phyloP scores from a whole-genome alignment of 1,140 invertebrate species.

The Pachypeltis micranthus region DNA sequence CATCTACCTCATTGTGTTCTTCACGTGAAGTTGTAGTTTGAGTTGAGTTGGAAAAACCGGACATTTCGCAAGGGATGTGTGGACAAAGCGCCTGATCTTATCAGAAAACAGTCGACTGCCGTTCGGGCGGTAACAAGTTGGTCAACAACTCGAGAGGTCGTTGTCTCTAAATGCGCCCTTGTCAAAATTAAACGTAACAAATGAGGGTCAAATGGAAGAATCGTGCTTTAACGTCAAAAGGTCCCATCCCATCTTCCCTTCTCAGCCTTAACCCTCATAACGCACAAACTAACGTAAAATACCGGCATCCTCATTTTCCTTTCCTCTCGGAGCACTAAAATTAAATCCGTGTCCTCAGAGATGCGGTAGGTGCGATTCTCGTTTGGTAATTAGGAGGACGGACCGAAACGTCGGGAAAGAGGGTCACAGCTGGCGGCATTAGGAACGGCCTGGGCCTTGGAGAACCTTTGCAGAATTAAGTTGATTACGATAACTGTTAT shows the following conservation, averaged over 20 bases:
- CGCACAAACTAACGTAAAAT: background rate
- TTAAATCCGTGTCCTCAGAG: constrained; percentile 10
- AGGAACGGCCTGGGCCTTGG: constrained; percentile 1
- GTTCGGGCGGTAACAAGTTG: background rate
- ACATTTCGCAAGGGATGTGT: too few species aligned
- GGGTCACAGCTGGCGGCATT: constrained; percentile 10
- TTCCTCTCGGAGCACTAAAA: constrained; percentile 7
- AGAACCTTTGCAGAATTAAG: constrained; percentile 13
- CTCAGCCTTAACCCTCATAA: too few species aligned
- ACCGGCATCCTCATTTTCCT: too few species aligned
- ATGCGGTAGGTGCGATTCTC: background rate
- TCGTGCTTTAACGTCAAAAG: constrained; percentile 5
- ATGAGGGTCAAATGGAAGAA: constrained; percentile 14
- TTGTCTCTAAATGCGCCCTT: background rate
- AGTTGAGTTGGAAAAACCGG: too few species aligned
- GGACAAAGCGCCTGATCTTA: too few species aligned
- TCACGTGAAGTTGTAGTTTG: too few species aligned
- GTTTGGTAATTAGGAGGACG: constrained; percentile 15
- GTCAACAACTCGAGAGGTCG: background rate
- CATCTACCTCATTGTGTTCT: too few species aligned
- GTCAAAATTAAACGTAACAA: constrained; percentile 11
- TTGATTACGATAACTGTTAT: constrained; percentile 17
- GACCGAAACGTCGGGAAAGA: background rate
- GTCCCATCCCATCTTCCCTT: background rate
- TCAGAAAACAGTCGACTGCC: background rate